Conservation (phyloP, 2,797 vertebrate species). For the Hafferia zeledoni region DNA sequence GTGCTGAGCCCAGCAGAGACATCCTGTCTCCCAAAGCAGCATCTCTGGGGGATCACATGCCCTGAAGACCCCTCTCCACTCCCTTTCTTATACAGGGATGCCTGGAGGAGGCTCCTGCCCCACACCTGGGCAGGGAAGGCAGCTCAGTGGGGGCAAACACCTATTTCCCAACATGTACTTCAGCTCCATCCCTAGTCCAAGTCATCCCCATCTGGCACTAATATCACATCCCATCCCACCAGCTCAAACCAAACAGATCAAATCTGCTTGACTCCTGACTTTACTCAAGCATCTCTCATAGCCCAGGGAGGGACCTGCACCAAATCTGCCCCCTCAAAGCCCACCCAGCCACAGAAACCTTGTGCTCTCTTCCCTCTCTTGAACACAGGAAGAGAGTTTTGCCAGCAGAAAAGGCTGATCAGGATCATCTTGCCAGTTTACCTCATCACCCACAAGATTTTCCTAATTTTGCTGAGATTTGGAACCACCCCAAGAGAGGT, state of each 20-base stretch:
- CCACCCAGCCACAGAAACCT: neutral
- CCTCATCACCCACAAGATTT: neutral
- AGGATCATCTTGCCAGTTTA: neutral
- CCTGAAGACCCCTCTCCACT: neutral
- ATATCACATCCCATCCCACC: neutral
- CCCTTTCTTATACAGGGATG: no score
- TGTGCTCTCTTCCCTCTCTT: neutral
- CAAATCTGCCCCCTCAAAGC: neutral
- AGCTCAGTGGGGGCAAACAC: neutral
- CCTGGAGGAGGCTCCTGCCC: neutral
- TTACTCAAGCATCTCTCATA: fast-evolving
- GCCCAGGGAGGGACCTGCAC: neutral
- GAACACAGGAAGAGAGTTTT: neutral
- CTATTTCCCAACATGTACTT: neutral
- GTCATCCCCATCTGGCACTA: neutral
- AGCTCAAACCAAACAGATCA: neutral
- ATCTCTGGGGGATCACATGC: neutral
- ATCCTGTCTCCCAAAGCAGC: neutral
- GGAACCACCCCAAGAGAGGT: neutral
- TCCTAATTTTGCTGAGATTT: neutral
- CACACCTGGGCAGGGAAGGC: neutral
- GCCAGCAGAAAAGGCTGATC: neutral
- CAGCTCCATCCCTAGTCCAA: neutral
- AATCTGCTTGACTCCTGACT: neutral
- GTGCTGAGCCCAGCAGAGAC: neutral